Conservation (phyloP, 2,113 vertebrate genomes). For the Lonchura striata region DNA sequence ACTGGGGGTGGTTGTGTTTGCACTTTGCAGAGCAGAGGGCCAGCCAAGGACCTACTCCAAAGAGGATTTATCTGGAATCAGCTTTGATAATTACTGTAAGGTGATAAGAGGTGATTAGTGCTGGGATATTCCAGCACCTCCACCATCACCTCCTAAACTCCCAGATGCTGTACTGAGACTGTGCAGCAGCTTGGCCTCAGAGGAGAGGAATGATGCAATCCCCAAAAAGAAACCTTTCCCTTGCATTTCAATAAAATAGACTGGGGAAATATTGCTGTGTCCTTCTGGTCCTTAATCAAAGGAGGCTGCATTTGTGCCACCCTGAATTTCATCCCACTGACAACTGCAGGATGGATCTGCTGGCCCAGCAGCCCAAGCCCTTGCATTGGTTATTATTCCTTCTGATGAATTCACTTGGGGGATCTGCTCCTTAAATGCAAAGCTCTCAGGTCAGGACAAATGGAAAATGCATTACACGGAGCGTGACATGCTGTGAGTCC, state of each 20-base stretch:
- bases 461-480: background rate
- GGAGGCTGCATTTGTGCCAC: background rate
- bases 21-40: background rate
- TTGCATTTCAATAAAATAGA: background rate
- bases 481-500: background rate
- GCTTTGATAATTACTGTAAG: slow-evolving; percentile 11
- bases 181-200: background rate
- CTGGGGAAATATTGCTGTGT: background rate
- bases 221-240: background rate
- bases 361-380: background rate
- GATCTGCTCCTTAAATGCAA: background rate
- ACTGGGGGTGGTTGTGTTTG: background rate
- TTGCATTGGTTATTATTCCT: background rate
- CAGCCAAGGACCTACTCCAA: slow-evolving; percentile 21
- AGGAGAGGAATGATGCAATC: background rate
- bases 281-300: background rate
- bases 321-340: background rate
- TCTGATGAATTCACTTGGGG: background rate
- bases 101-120: background rate
- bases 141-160: background rate
- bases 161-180: background rate
- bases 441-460: background rate
- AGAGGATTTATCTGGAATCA: slow-evolving; percentile 2
- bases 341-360: background rate
- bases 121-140: background rate